These are phyloP conservation scores for Myiotriccus ornatus DNA, from an alignment of 2,797 vertebrate genomes.

Conservation along the genomic window DNA sequence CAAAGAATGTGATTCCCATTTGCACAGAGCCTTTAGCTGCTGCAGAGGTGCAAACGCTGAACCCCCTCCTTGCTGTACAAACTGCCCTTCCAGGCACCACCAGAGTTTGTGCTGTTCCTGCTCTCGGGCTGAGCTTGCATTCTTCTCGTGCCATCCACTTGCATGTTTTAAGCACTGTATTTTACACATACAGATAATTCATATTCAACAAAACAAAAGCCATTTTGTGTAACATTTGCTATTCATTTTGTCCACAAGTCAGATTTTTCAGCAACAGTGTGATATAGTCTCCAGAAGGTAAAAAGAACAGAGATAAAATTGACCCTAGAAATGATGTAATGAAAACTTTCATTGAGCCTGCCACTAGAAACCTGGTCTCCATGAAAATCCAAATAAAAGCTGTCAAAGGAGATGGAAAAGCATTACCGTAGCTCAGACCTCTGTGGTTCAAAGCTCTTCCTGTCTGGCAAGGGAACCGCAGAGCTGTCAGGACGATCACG, in stretches of 20 bases:
- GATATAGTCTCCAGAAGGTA: neutral
- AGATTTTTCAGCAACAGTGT: neutral
- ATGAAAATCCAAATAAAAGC: neutral
- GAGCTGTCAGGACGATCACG: neutral
- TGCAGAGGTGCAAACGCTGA: neutral
- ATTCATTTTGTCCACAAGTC: neutral
- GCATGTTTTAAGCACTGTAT: neutral
- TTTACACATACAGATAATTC: neutral
- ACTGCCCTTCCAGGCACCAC: neutral
- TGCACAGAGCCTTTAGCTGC: neutral
- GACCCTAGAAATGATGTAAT: neutral
- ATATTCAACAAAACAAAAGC: neutral
- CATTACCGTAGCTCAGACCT: neutral
- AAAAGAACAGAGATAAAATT: neutral
- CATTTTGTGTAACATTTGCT: neutral
- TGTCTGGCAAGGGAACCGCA: rapidly evolving
- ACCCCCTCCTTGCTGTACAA: neutral
- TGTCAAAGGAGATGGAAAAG: neutral
- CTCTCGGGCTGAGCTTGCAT: neutral
- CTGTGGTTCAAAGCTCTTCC: neutral
- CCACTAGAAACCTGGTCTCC: neutral
- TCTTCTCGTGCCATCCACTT: neutral
- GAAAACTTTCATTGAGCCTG: neutral
- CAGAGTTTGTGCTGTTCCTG: neutral
- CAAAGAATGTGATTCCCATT: neutral